phyloP scores from a whole-genome alignment of 2,888 invertebrate species.

The Tridacna crocea region DNA sequence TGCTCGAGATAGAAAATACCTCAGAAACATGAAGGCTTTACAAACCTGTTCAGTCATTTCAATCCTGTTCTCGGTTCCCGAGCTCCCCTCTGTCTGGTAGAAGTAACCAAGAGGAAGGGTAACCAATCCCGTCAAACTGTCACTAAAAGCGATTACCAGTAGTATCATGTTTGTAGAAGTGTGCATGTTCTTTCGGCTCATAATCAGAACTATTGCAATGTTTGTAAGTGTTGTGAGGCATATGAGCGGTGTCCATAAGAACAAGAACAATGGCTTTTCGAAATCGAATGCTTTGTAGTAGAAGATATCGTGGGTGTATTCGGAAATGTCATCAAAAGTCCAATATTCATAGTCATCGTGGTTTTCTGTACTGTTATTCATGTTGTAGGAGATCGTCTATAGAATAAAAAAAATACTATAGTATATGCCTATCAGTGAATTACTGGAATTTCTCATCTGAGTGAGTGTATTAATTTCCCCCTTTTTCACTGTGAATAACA shows the following conservation, averaged over 20 bases:
- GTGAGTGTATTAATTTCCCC: too few species aligned
- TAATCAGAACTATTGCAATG: conserved; percentile 48
- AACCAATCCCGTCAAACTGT: conserved; percentile 52
- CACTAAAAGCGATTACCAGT: conserved; percentile 49
- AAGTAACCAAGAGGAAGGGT: conserved; percentile 35
- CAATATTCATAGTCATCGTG: not conserved
- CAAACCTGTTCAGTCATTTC: conserved; percentile 24
- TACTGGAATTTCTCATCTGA: too few species aligned
- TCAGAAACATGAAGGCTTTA: conserved; percentile 31
- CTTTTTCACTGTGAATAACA: too few species aligned
- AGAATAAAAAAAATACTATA: too few species aligned
- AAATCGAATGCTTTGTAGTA: conserved; percentile 29
- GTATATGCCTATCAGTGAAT: too few species aligned
- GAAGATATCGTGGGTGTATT: not conserved
- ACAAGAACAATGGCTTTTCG: conserved; percentile 28
- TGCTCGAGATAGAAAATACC: conserved; percentile 37
- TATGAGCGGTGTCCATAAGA: conserved; percentile 34
- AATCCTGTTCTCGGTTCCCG: not conserved
- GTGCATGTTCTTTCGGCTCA: conserved; percentile 46
- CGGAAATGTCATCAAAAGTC: not conserved
- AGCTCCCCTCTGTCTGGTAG: conserved; percentile 33
- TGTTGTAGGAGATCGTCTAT: too few species aligned
- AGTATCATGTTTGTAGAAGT: conserved; percentile 55
- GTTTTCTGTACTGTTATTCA: too few species aligned
- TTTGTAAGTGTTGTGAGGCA: conserved; percentile 50